Base-by-base conservation (phyloP, 2,888 invertebrate genomes). In the Malthinus flaveolus region DNA sequence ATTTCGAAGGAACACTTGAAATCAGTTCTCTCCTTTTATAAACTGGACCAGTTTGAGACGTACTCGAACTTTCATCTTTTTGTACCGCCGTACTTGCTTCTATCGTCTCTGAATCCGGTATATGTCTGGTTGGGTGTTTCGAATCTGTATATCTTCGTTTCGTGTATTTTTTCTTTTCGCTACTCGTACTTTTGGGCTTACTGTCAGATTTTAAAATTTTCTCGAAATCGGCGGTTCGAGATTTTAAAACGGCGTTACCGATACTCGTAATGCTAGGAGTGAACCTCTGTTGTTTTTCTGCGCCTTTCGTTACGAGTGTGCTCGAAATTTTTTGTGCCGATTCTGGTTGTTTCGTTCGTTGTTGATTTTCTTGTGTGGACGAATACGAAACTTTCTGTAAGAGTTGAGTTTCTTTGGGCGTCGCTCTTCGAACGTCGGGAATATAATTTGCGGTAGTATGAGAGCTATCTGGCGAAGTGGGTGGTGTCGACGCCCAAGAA, bases 21-120 rank as follows among this genome's bases (percentile, higher is more conserved):
- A 93, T 92, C 56, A 92, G 80, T 78, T 91, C 91, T 60, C 90
- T 85, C 62, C 92, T 81, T 78, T 92, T 92, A 84, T 91, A 92
- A 12, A 90, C 85, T 50, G 84, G 84, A 45, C 68, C 62, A 7
- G 70, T 63, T 56, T 66, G 56, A 45, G 71, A 53, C 7, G 65
- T 64, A 56, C 71, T 75, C 69, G 71, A 9, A 66, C 44, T 59
- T 13, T 59, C 56, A 23, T 64, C 52, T 13, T 36, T 51, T 44
- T 56, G 57, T 1, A 49, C 32, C 36, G 39, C 49, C 34, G 51
- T 56, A 35, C 59, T 49, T 1, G 63, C 59, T 59, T 79, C 80
- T 36, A 83, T 68, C 47, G 79, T 79, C 57, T 84, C 81, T 42
- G 82, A 79, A 64, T 82, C 83, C 7, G 83, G 83, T 64, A 85